Conservation (phyloP, 1,140 invertebrate genomes). For the Nasonia longicornis region DNA sequence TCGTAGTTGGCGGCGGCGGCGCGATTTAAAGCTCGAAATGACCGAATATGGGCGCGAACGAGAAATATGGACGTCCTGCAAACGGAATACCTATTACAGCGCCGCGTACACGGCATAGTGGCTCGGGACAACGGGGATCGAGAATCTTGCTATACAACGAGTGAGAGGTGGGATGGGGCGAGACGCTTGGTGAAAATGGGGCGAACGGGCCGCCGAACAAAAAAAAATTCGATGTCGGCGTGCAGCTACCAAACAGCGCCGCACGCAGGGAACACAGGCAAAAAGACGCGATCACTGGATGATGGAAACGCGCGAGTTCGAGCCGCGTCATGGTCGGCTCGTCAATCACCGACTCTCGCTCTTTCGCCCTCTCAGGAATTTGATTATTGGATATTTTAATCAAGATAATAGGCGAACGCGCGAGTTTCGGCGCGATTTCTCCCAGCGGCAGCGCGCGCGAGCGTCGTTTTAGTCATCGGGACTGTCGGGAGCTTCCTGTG, state of each 20-base stretch:
- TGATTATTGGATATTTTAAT: conserved; percentile 64
- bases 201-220: no score
- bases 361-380: conserved; percentile 49
- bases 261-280: not conserved
- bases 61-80: conserved; percentile 2
- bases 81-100: not conserved
- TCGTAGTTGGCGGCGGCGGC: not conserved
- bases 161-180: not conserved
- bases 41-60: not conserved
- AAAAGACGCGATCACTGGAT: not conserved
- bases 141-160: not conserved
- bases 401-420: conserved; percentile 54
- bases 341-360: conserved; percentile 56
- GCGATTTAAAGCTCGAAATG: conserved; percentile 5
- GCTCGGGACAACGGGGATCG: no score
- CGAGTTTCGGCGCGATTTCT: not conserved
- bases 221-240: not conserved
- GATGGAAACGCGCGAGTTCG: conserved; percentile 12
- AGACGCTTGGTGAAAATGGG: not conserved
- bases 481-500: not conserved
- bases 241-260: not conserved
- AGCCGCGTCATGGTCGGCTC: conserved; percentile 60
- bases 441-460: not conserved
- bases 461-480: not conserved
- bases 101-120: not conserved